phyloP scores from a whole-genome alignment of 2,888 invertebrate species.

The Cheilosia soror region DNA sequence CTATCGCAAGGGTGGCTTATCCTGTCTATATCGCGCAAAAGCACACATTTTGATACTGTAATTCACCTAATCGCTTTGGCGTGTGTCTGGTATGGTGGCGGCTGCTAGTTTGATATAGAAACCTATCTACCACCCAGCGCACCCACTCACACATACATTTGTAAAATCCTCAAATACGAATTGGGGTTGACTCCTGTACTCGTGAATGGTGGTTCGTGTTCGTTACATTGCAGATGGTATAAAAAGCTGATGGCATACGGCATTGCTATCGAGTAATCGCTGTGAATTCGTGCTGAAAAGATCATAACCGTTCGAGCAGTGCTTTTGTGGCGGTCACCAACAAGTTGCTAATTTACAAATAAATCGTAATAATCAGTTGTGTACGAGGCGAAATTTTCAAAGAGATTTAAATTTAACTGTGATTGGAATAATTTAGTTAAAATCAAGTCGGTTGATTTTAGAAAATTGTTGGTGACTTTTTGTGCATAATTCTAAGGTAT shows the following conservation, averaged over 20 bases:
- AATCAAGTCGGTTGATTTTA: neutral
- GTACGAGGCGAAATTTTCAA: neutral
- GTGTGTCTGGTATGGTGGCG: slow-evolving; percentile 11
- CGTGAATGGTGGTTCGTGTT: slow-evolving; percentile 20
- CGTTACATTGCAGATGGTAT: slow-evolving; percentile 69
- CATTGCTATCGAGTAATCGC: slow-evolving; percentile 66
- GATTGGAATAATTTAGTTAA: neutral
- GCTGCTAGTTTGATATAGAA: slow-evolving; percentile 24
- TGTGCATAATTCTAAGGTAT: slow-evolving; percentile 14
- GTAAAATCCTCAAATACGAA: neutral
- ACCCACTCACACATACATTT: slow-evolving; percentile 57
- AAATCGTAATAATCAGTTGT: slow-evolving; percentile 40
- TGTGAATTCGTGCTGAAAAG: slow-evolving; percentile 65
- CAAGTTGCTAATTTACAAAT: neutral
- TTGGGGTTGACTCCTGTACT: slow-evolving; percentile 42
- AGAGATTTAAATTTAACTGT: neutral
- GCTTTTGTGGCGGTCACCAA: slow-evolving; percentile 32
- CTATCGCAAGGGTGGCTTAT: slow-evolving; percentile 35
- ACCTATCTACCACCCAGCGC: slow-evolving; percentile 12
- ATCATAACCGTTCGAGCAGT: slow-evolving; percentile 51
- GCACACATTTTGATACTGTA: slow-evolving; percentile 55
- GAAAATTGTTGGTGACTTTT: neutral
- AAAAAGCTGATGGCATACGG: slow-evolving; percentile 59
- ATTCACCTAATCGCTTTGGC: slow-evolving; percentile 52
- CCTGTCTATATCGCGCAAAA: slow-evolving; percentile 65